Percentiles rank a stretch among this genome's conserved stretches.
These are phyloP conservation scores for Poliocrania exsul DNA, from an alignment of 2,797 vertebrate species.

Conservation along the genomic window DNA sequence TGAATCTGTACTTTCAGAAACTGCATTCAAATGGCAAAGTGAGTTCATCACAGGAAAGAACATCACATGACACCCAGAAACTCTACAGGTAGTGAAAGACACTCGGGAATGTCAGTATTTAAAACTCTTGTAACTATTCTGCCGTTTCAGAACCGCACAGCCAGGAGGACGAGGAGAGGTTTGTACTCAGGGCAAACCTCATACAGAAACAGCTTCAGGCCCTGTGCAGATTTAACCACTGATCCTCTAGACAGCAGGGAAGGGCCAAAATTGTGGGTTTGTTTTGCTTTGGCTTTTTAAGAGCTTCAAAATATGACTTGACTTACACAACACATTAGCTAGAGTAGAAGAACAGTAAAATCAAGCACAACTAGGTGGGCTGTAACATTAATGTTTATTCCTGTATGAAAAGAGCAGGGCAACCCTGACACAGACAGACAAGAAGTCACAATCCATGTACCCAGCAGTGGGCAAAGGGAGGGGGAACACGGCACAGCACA, in stretches of 20 bases:
- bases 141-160: neutral
- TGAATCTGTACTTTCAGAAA: neutral
- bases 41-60: neutral
- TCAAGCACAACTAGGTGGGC: neutral
- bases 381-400: neutral
- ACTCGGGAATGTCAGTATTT: neutral
- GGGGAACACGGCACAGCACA: neutral
- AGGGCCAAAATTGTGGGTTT: neutral
- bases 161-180: neutral
- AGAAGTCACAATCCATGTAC: accelerated
- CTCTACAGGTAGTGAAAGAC: neutral
- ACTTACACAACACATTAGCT: neutral
- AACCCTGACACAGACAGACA: neutral
- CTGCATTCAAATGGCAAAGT: neutral
- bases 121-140: neutral
- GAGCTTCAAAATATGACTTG: neutral
- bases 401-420: neutral
- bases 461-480: neutral
- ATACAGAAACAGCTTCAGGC: neutral
- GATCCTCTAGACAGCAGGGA: neutral
- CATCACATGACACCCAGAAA: neutral
- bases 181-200: neutral
- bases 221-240: neutral
- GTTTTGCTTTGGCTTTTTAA: neutral
- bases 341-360: neutral